Evolutionary conservation across 2,888 invertebrate genomes (phyloP).

Genomic region (Drosophila conformis): DNA sequence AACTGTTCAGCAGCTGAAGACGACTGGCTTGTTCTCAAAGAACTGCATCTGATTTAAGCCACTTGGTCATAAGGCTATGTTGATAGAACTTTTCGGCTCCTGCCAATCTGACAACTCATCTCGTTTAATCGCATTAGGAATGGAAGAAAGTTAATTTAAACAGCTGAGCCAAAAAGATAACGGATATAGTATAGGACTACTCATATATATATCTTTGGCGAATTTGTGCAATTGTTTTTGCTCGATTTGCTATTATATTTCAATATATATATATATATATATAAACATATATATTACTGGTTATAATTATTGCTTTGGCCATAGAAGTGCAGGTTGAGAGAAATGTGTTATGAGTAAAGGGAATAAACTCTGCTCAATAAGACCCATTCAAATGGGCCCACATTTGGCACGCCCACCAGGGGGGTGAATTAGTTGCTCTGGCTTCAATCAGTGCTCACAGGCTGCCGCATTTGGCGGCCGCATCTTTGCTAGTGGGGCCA

Average conservation of each 20-base stretch:
- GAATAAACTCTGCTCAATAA: background rate
- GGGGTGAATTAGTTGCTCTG: background rate
- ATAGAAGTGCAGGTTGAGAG: too few species aligned
- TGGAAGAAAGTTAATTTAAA: too few species aligned
- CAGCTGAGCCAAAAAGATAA: too few species aligned
- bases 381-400: background rate
- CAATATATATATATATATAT: background rate
- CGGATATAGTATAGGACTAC: background rate
- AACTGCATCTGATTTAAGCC: background rate
- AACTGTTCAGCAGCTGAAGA: background rate
- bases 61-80: background rate
- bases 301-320: too few species aligned
- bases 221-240: background rate
- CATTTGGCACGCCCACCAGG: background rate
- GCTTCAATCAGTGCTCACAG: conserved; percentile 4
- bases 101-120: background rate
- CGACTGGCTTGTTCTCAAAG: background rate
- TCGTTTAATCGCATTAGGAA: background rate
- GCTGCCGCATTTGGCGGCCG: conserved; percentile 18
- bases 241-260: background rate
- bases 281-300: background rate
- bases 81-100: background rate
- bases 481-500: conserved; percentile 1
- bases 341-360: too few species aligned
- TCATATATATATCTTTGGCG: background rate